These are phyloP conservation scores for Rhinogobio ventralis DNA, from an alignment of 2,797 vertebrate species.

Conservation along the genomic window DNA sequence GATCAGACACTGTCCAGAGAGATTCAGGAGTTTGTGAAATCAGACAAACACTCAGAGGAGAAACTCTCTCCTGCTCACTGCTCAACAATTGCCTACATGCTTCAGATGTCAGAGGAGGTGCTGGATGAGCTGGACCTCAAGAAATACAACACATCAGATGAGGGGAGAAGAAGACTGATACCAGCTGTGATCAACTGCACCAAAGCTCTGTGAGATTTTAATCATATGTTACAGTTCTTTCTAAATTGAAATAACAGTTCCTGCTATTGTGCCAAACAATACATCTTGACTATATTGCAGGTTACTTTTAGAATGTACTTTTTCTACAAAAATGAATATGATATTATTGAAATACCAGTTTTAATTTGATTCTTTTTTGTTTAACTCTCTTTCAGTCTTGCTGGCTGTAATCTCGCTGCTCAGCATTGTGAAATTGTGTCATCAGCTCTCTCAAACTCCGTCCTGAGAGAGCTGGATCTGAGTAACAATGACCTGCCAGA, in stretches of 20 bases:
- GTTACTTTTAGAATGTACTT: too few relatives aligned
- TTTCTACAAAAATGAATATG: too few relatives aligned
- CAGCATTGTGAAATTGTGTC: not conserved
- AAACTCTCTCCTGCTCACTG: not conserved
- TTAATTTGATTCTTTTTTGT: too few relatives aligned
- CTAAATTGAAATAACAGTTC: not conserved
- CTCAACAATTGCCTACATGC: not conserved
- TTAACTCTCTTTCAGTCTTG: not conserved
- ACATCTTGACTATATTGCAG: too few relatives aligned
- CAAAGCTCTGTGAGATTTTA: not conserved
- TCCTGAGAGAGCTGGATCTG: not conserved
- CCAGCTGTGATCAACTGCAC: not conserved
- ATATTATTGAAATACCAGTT: too few relatives aligned
- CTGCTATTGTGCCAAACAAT: not conserved
- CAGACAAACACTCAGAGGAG: too few relatives aligned
- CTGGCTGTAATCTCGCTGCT: not conserved
- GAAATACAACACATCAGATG: conserved; percentile 4
- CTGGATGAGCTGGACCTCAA: not conserved
- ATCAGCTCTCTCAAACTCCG: not conserved
- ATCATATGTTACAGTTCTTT: not conserved
- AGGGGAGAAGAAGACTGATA: not conserved
- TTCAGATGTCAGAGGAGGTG: not conserved
- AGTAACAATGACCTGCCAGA: not conserved
- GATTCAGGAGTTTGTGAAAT: too few relatives aligned
- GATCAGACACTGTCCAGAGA: too few relatives aligned